Percentiles rank a stretch among this genome's conserved stretches.
phyloP scores from a whole-genome alignment of 2,797 vertebrate species.

The Triplophysa yarkandensis region DNA sequence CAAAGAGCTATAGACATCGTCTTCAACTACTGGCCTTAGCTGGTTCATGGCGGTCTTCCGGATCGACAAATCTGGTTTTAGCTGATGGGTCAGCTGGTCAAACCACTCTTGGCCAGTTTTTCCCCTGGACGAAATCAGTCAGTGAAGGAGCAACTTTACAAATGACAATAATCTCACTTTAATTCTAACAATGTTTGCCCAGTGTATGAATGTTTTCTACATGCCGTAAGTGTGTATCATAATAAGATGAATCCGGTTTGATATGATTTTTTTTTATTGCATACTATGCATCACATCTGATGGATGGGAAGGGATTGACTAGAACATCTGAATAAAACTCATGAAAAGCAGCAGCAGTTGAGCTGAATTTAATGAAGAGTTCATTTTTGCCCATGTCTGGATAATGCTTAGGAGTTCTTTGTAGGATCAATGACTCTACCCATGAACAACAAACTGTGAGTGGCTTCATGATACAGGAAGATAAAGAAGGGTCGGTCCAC shows the following conservation, averaged over 20 bases:
- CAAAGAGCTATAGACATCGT: no score
- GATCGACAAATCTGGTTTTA: no score
- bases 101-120: no score
- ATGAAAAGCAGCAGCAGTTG: no score
- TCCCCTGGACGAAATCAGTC: not conserved
- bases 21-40: no score
- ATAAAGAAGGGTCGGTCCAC: conserved; percentile 86
- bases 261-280: not conserved
- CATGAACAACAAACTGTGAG: conserved; percentile 84
- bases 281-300: not conserved
- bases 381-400: not conserved
- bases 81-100: no score
- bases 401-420: conserved; percentile 56
- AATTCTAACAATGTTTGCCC: not conserved
- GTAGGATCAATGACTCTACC: conserved; percentile 86
- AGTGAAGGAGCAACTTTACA: not conserved
- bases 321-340: not conserved
- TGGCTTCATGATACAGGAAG: conserved; percentile 87
- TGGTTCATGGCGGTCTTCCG: no score
- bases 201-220: not conserved
- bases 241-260: not conserved
- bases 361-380: no score
- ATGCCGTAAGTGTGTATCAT: not conserved
- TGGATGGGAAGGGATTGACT: not conserved
- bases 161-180: not conserved